Evolutionary conservation across 2,888 invertebrate genomes (phyloP).

Genomic region (Lomographa bimaculata): DNA sequence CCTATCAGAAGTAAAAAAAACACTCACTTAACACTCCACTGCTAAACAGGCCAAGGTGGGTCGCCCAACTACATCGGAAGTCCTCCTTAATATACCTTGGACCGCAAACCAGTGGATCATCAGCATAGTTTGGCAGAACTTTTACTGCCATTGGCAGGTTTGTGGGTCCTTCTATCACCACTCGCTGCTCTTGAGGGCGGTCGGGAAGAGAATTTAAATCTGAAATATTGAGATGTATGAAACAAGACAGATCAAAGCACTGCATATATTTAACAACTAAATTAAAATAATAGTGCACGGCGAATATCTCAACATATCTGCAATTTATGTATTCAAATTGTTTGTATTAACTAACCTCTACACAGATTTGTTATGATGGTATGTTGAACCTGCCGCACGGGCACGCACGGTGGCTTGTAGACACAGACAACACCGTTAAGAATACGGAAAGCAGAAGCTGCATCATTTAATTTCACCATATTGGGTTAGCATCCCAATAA

Average conservation of each 20-base stretch:
- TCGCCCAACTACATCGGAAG: constrained; percentile 84
- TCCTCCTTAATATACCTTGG: constrained; percentile 88
- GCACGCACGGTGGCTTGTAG: constrained; percentile 88
- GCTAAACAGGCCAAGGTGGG: constrained; percentile 84
- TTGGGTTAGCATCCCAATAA: neutral
- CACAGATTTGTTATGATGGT: constrained; percentile 86
- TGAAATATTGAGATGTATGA: too few species aligned
- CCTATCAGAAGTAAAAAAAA: too few species aligned
- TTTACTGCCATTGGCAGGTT: constrained; percentile 82
- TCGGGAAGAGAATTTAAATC: constrained; percentile 88
- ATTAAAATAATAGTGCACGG: too few species aligned
- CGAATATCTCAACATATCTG: too few species aligned
- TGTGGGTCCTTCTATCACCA: constrained; percentile 86
- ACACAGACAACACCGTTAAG: constrained; percentile 91
- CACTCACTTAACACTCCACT: constrained; percentile 90
- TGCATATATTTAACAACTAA: too few species aligned
- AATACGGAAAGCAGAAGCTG: constrained; percentile 84
- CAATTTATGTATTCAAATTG: too few species aligned
- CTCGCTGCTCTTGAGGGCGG: constrained; percentile 82
- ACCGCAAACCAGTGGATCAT: constrained; percentile 89
- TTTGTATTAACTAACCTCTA: constrained; percentile 85
- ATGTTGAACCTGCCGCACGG: constrained; percentile 78
- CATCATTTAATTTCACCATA: constrained; percentile 66
- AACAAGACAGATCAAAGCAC: too few species aligned
- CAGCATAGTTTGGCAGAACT: constrained; percentile 87